Base-by-base conservation (phyloP, 2,113 vertebrate genomes). In the Oncorhynchus mykiss region DNA sequence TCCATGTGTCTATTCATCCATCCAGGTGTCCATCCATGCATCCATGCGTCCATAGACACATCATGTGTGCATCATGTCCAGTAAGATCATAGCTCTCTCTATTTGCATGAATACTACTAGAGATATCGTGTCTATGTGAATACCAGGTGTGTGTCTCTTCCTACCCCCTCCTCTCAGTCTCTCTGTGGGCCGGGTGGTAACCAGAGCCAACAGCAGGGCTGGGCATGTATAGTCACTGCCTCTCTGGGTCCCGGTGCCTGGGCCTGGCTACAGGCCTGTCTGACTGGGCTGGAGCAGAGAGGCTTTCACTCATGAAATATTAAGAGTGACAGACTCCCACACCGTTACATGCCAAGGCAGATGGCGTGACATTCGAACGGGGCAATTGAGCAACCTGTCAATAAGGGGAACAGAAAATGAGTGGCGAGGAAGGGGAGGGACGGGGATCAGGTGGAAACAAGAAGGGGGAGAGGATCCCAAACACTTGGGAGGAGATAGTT, bases 291-390 rank as follows among this genome's bases (percentile, higher is more conserved):
- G 51, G 27, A 45, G 27, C 31, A 39, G 4, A 18, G 18, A 48
- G 39, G 20, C 39, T 45, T 18, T 20, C 68, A 45, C 68, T 31
- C 39, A 70, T 6, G 0, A 22, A 20, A 71, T 51, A 14, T 24
- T 51, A 13, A 51, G 39, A 71, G 4, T 49, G 18, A 22, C 70
- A 54, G 27, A 79, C 70, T 78, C 75, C 48, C 22, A 75, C 62
- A 34, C 62, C 22, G 29, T 49, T 60, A 72, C 88, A 84, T 82
- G 88, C 82, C 77, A 73, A 5, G 78, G 83, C 89, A 89, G 91
- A 91, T 91, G 91, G 88, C 85, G 87, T 87, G 89, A 89, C 90
- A 90, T 85, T 89, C 84, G 87, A 72, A 78, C 22, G 67, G 80
- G 73, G 80, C 80, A 79, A 80, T 72, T 76, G 71, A 79, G 64